Conservation (phyloP, 2,888 invertebrate species). For the Chalcosyrphus nemorum region DNA sequence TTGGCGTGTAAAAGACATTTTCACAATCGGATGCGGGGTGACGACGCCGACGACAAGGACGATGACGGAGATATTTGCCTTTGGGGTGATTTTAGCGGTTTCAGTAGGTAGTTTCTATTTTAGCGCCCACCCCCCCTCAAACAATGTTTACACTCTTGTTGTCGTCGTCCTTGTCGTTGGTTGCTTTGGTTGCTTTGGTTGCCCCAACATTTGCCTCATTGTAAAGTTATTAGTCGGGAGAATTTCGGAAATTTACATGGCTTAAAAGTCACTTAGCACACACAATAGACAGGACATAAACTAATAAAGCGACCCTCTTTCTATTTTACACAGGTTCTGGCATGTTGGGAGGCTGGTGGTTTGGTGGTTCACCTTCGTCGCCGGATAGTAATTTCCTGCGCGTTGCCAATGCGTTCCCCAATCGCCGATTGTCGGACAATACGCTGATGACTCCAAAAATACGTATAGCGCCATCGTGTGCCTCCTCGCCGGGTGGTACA, state of each 20-base stretch:
- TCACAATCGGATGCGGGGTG: slow-evolving; percentile 1
- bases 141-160: background rate
- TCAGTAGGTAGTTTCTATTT: slow-evolving; percentile 5
- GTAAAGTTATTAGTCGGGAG: slow-evolving; percentile 28
- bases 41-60: too few species aligned
- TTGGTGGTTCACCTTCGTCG: slow-evolving; percentile 91
- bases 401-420: slow-evolving; percentile 91
- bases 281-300: slow-evolving; percentile 51
- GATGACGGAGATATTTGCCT: background rate
- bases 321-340: slow-evolving; percentile 83
- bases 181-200: background rate
- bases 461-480: slow-evolving; percentile 93
- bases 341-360: slow-evolving; percentile 91
- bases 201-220: slow-evolving; percentile 1
- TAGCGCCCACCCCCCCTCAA: background rate
- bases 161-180: background rate
- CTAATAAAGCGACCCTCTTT: slow-evolving; percentile 73
- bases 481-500: slow-evolving; percentile 89
- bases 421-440: slow-evolving; percentile 94
- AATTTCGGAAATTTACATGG: slow-evolving; percentile 26
- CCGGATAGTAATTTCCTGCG: slow-evolving; percentile 93
- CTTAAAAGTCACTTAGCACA: slow-evolving; percentile 34
- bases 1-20: slow-evolving; percentile 64
- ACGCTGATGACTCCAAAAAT: slow-evolving; percentile 95
- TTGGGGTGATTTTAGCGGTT: slow-evolving; percentile 23